Base-by-base conservation (phyloP, 2,113 vertebrate genomes). In the Calyptommatus sinebrachiatus region DNA sequence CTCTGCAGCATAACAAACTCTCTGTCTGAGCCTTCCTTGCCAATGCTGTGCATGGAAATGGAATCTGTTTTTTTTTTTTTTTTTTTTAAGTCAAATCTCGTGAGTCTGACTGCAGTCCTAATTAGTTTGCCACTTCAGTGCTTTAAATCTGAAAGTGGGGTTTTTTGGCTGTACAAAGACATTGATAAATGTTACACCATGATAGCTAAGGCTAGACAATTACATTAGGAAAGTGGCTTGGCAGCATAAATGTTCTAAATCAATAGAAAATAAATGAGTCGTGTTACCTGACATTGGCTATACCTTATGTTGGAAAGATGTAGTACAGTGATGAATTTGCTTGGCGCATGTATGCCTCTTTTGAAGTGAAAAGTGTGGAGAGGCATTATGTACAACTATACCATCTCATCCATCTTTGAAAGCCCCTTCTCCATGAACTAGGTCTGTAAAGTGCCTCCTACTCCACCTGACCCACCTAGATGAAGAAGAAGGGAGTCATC, bases 131-230 rank as follows among this genome's bases (percentile, higher is more conserved):
- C 6, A 20, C 57, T 62, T 61, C 68, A 71, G 22, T 61, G 18
- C 18, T 79, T 71, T 29, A 71, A 63, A 31, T 5, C 6, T 7
- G n/a, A 29, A 29, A 18, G n/a, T 66, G 2, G 35, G n/a, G 14
- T 57, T 53, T 45, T 29, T 45, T 68, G 8, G 29, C 57, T 71
- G 8, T 79, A 71, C 46, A 63, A 71, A 63, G 67, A 71, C 69
- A 79, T 6, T 63, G 69, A 71, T 79, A 62, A 63, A 71, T 63
- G 57, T 71, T 57, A 71, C 62, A 57, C 62, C 57, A 62, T 79
- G 77, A 71, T 79, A 26, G 57, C 41, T 71, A 71, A 79, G 77
- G 69, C 71, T 79, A 79, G 77, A 71, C 57, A 79, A 79, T 79
- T 79, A 26, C 41, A 79, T 79, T 63, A 63, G 68, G 68, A 71